Conservation (phyloP, 2,888 invertebrate genomes). For the Oxystoma pomonae region DNA sequence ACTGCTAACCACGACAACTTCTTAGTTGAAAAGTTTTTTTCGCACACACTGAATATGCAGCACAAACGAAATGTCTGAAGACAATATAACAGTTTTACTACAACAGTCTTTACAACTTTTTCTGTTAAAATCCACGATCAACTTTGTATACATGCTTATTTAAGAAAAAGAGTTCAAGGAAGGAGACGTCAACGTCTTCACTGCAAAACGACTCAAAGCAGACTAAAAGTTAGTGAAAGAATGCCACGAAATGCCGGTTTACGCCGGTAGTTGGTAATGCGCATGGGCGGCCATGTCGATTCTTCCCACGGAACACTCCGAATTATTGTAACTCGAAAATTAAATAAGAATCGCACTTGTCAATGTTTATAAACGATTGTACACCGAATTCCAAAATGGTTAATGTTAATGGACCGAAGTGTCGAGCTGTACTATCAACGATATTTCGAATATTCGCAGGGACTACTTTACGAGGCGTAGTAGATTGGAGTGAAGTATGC, state of each 20-base stretch:
- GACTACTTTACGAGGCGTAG: constrained; percentile 23
- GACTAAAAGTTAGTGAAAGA: constrained; percentile 34
- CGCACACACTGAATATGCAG: constrained; percentile 47
- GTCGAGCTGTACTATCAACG: constrained; percentile 22
- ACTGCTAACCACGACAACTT: too few relatives aligned
- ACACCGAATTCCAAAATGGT: neutral
- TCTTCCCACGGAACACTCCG: neutral
- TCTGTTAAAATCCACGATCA: constrained; percentile 44
- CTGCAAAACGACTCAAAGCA: constrained; percentile 39
- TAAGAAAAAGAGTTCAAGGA: constrained; percentile 24
- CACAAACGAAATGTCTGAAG: constrained; percentile 43
- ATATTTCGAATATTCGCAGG: neutral
- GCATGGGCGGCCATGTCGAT: neutral
- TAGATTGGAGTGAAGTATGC: neutral
- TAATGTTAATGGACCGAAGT: constrained; percentile 3
- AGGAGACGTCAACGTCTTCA: constrained; percentile 39
- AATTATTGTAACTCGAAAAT: constrained; percentile 1
- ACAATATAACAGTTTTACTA: constrained; percentile 40
- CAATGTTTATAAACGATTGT: constrained; percentile 1
- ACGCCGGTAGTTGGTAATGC: neutral
- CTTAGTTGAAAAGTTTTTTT: constrained; percentile 42
- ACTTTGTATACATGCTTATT: constrained; percentile 48
- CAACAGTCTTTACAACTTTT: constrained; percentile 42
- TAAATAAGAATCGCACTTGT: constrained; percentile 2
- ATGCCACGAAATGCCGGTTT: constrained; percentile 13